A percentile compares a stretch with the other conserved stretches of the same genome.
These are phyloP conservation scores for Steinernema hermaphroditum DNA, from an alignment of 2,888 invertebrate genomes.

Conservation along the genomic window DNA sequence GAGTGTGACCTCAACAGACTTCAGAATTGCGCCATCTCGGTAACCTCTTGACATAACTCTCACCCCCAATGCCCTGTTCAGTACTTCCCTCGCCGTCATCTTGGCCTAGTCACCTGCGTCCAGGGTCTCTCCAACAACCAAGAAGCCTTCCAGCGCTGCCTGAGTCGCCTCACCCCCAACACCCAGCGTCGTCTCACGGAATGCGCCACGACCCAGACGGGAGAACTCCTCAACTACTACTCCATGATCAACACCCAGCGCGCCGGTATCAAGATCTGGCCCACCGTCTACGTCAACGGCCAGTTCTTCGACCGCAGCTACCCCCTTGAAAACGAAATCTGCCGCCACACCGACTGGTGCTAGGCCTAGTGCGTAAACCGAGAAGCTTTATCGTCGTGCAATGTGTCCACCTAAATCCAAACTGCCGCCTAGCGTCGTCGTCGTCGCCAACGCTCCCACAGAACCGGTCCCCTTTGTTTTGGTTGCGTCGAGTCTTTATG, in stretches of 20 bases:
- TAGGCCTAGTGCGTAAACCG: slow-evolving; percentile 35
- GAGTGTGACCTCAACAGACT: slow-evolving; percentile 64
- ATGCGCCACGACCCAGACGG: slow-evolving; percentile 64
- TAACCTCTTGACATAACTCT: slow-evolving; percentile 32
- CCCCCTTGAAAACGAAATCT: slow-evolving; percentile 61
- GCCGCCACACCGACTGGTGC: slow-evolving; percentile 61
- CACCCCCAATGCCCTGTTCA: slow-evolving; percentile 30
- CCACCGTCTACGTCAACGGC: slow-evolving; percentile 65
- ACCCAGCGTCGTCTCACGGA: slow-evolving; percentile 61
- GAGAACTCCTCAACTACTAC: slow-evolving; percentile 65
- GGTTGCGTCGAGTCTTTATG: neutral
- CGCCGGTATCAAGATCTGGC: slow-evolving; percentile 64
- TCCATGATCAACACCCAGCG: slow-evolving; percentile 65
- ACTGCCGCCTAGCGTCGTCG: neutral
- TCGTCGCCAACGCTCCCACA: neutral
- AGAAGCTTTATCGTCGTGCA: neutral
- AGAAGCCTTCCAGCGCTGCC: slow-evolving; percentile 61
- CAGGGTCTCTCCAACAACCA: slow-evolving; percentile 60
- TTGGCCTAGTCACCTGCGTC: slow-evolving; percentile 63
- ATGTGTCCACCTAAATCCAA: neutral
- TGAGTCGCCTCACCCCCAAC: slow-evolving; percentile 58
- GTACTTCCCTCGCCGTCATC: slow-evolving; percentile 62
- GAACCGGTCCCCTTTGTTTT: slow-evolving; percentile 12
- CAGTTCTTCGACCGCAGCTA: slow-evolving; percentile 64
- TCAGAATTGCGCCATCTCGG: slow-evolving; percentile 65